Base-by-base conservation (phyloP, 2,888 invertebrate genomes). In the Acronicta aceris region DNA sequence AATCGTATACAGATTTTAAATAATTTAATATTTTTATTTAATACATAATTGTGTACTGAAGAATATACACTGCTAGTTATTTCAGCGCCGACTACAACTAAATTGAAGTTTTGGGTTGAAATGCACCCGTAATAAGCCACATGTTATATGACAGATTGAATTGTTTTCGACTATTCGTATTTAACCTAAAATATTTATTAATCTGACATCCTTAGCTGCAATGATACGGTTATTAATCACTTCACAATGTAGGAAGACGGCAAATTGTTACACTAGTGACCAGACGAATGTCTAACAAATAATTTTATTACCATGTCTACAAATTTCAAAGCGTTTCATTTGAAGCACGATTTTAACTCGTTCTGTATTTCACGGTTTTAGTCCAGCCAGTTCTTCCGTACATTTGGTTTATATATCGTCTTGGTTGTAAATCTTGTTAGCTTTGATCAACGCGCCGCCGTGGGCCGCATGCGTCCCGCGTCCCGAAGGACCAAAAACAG, bases 391-490 rank as follows among this genome's bases (percentile, higher is more conserved):
- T 70, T 74, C 76, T 88, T 86, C 87, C 89, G 86, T 85, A 81
- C 85, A 81, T 88, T 88, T 86, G 88, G 87, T 89, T 90, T 86
- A 84, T 84, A 81, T 84, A 83, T 78, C 81, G 80, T 72, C 59
- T 74, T 64, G 69, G 79, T 78, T 78, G 84, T 92, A 90, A 90
- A 91, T 87, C 85, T 77, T 70, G 46, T 60, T 74, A 71, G 78
- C 85, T 88, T 88, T 87, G 87, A 88, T 87, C 86, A 75, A 49
- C 46, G 52, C 40, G 52, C 54, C 53, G 52, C 57, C 54, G 57
- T 33, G 59, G 57, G 47, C 15, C 56, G 49, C 38, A 21, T 30
- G 21, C 49, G 62, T 54, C 63, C 65, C 56, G 46, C 56, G 53
- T 71, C 74, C 64, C 65, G 8, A n/a, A 67, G 62, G 74, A 73